Evolutionary conservation across 2,888 invertebrate genomes (phyloP).

Genomic region (Harmothoe impar): DNA sequence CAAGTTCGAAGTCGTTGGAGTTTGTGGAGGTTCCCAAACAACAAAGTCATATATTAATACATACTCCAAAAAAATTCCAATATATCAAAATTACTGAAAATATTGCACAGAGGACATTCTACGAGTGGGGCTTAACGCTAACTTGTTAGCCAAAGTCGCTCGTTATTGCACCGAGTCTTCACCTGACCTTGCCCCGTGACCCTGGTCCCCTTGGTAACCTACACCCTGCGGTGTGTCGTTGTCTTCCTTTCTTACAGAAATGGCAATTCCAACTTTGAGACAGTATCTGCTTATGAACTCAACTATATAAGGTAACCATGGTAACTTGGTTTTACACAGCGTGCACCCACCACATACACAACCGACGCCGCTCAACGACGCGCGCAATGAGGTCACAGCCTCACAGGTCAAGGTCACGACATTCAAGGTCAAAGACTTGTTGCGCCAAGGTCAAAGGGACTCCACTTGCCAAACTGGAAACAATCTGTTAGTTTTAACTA

Average conservation of each 20-base stretch:
- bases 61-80: no score
- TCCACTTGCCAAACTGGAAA: slow-evolving; percentile 1
- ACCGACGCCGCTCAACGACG: not conserved
- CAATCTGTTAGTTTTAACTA: not conserved
- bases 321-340: not conserved
- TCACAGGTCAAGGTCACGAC: not conserved
- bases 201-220: slow-evolving; percentile 15
- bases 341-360: slow-evolving; percentile 32
- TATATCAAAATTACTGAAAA: no score
- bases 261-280: slow-evolving; percentile 52
- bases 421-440: not conserved
- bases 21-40: no score
- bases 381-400: not conserved
- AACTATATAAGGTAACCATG: slow-evolving; percentile 53
- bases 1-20: no score
- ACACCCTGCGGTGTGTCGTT: slow-evolving; percentile 46
- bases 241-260: slow-evolving; percentile 55
- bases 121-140: no score
- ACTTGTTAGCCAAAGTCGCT: no score
- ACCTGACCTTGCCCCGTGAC: not conserved
- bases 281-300: slow-evolving; percentile 53
- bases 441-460: not conserved
- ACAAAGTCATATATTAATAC: no score
- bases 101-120: no score
- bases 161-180: no score